phyloP scores from a whole-genome alignment of 2,113 vertebrate genomes.

The Variabilichromis moorii region DNA sequence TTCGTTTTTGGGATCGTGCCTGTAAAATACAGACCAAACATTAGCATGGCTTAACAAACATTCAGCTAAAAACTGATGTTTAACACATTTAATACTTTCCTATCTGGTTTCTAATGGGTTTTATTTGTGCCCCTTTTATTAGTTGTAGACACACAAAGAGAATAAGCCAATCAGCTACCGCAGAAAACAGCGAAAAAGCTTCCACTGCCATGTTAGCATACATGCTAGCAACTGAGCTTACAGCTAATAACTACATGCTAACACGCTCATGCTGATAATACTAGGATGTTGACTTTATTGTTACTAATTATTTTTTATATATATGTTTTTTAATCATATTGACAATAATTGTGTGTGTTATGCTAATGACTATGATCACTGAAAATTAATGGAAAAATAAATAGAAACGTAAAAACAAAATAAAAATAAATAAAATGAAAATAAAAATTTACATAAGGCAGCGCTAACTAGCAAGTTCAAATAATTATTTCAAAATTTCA shows the following conservation, averaged over 20 bases:
- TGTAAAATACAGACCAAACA: background rate
- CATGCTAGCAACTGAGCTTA: background rate
- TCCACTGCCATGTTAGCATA: background rate
- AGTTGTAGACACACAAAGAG: background rate
- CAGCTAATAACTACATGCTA: background rate
- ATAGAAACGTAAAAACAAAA: background rate
- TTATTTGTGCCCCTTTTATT: background rate
- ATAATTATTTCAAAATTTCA: background rate
- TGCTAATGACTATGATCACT: fast-evolving
- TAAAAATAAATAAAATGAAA: background rate
- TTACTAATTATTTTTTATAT: background rate
- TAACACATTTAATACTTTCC: background rate
- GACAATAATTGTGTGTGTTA: background rate
- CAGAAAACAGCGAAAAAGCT: background rate
- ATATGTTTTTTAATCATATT: background rate
- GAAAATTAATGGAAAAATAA: background rate
- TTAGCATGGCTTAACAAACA: background rate
- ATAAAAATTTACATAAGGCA: background rate
- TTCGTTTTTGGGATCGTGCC: background rate
- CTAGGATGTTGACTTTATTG: background rate
- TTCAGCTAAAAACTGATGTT: background rate
- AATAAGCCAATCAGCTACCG: fast-evolving
- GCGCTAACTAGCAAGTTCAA: background rate
- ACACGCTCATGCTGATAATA: background rate
- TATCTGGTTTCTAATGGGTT: background rate